Evolutionary conservation across 2,797 vertebrate genomes (phyloP), one percentile per base, ranked within the genome.

Genomic region (Erethizon dorsatum): DNA sequence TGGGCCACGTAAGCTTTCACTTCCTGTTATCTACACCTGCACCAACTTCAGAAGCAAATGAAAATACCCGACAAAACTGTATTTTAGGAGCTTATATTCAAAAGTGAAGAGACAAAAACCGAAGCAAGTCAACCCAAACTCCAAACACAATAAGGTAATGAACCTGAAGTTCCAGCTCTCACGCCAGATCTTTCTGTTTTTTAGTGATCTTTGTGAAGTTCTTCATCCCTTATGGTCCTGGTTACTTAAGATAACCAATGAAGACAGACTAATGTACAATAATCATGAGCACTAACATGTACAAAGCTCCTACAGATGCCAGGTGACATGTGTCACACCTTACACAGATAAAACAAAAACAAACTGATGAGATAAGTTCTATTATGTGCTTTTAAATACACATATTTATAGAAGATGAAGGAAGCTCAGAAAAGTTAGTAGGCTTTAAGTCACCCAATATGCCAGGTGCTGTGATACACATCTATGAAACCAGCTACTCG

Each of bases 11-110:
- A 92, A 1, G 0, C 75, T 98, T 98, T 98, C 97, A 2, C 85
- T 98, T 98, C 98, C 97, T 88, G 73, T 96, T 96, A 78, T 96
- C 6, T 56, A 94, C 97, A 98, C 98, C 98, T 98, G 98, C 97
- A 88, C 96, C 94, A 63, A 54, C 52, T 97, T 95, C 96, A 97
- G 93, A 97, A 97, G 97, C 95, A 97, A 94, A 95, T 92, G 95
- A 97, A 98, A 97, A 87, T 78, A 94, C 0, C 63, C 14, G 31
- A 91, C 41, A 78, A 97, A 86, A 94, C 22, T 7, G 0, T 59
- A 97, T 82, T 96, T 92, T 94, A 97, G 94, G 69, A 94, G 56
- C 87, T 96, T 77, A 17, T 91, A 88, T 92, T 96, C 97, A 93
- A 95, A 94, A 83, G 86, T 61, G 3, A 67, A 95, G 82, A 90